Evolutionary conservation across 2,888 invertebrate species (phyloP).

Genomic region (Chymomyza amoena): DNA sequence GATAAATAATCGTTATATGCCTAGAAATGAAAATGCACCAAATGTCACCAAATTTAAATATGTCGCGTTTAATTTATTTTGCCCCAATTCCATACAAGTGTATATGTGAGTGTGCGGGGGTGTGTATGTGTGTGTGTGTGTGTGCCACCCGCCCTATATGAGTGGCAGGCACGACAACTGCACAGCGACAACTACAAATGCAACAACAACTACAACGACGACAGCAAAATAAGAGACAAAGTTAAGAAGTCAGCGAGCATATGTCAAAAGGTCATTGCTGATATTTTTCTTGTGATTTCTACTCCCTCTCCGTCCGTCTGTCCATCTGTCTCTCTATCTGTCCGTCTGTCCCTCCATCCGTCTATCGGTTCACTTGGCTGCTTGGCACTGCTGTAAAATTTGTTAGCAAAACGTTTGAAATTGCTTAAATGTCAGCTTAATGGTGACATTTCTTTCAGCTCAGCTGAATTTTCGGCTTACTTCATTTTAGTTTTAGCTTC

Average conservation of each 20-base stretch:
- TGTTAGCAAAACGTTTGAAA: slow-evolving; percentile 67
- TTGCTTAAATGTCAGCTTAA: slow-evolving; percentile 66
- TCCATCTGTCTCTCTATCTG: slow-evolving; percentile 2
- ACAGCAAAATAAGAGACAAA: slow-evolving; percentile 29
- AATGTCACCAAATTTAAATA: too few relatives aligned
- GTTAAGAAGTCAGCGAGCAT: slow-evolving; percentile 61
- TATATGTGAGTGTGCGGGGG: slow-evolving; percentile 25
- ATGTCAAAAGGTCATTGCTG: slow-evolving; percentile 71
- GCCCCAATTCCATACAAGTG: not conserved
- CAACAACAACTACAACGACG: slow-evolving; percentile 38
- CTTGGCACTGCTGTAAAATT: slow-evolving; percentile 56
- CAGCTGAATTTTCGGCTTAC: slow-evolving; percentile 10
- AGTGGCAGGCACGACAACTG: slow-evolving; percentile 56
- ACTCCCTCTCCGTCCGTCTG: not conserved
- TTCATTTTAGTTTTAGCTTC: slow-evolving; percentile 18
- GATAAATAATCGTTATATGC: too few relatives aligned
- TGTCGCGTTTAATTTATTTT: too few relatives aligned
- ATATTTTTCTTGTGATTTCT: slow-evolving; percentile 57
- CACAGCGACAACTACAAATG: slow-evolving; percentile 23
- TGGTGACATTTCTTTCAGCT: slow-evolving; percentile 47
- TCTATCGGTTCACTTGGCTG: slow-evolving; percentile 1
- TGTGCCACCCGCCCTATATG: slow-evolving; percentile 53
- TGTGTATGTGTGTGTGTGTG: slow-evolving; percentile 37
- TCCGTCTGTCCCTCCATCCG: slow-evolving; percentile 8
- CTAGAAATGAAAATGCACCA: too few relatives aligned